Evolutionary conservation across 2,113 vertebrate genomes (phyloP).

Genomic region (Lepisosteus osseus): DNA sequence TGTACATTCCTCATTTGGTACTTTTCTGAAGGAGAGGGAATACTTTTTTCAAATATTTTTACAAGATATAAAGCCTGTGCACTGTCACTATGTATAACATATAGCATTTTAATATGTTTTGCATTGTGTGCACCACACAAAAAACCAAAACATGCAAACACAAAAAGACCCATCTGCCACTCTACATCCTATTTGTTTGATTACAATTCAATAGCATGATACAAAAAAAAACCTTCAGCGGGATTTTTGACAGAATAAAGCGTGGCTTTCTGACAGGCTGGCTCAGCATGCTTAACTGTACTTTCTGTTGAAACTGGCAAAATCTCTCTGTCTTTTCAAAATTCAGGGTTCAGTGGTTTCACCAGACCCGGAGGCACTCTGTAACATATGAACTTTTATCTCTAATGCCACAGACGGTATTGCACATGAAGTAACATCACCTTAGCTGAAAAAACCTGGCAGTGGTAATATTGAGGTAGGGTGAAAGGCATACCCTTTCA

Average conservation of each 20-base stretch:
- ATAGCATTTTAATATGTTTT: no score
- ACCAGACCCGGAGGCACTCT: conserved; percentile 56
- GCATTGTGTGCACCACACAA: neutral
- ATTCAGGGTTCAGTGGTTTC: conserved; percentile 54
- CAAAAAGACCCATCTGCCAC: neutral
- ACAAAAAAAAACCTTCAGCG: conserved; percentile 12
- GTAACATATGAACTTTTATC: conserved; percentile 70
- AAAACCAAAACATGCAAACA: neutral
- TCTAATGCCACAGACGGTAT: conserved; percentile 63
- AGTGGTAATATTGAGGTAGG: conserved; percentile 27
- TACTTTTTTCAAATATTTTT: no score
- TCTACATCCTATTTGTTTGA: neutral
- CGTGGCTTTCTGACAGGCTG: conserved; percentile 39
- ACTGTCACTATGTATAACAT: no score
- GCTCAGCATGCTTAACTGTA: conserved; percentile 46
- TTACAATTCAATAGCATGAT: conserved; percentile 12
- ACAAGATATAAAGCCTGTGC: no score
- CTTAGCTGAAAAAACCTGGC: conserved; percentile 47
- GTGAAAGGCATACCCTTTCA: conserved; percentile 27
- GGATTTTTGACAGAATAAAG: conserved; percentile 21
- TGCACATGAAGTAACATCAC: conserved; percentile 32
- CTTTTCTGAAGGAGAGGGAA: no score
- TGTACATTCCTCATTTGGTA: no score
- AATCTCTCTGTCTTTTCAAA: conserved; percentile 60
- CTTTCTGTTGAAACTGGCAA: conserved; percentile 32